These are phyloP conservation scores for Caenorhabditis remanei DNA, from an alignment of 1,140 invertebrate genomes.

Conservation along the genomic window DNA sequence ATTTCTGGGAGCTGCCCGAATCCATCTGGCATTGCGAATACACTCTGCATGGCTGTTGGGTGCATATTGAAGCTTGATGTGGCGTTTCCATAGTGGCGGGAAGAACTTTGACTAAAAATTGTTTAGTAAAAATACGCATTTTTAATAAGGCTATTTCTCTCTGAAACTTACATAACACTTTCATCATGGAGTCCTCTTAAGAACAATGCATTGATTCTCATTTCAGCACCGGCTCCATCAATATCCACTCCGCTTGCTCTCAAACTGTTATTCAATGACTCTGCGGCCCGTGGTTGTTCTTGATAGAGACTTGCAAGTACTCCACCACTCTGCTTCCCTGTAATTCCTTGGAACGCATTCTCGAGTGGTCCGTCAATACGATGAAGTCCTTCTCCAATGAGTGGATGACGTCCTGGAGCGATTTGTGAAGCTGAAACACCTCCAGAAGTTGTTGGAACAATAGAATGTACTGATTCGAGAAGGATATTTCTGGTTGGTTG, in stretches of 20 bases:
- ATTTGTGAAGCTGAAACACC: constrained; percentile 19
- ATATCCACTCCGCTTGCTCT: constrained; percentile 53
- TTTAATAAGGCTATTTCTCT: neutral
- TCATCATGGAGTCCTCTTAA: constrained; percentile 60
- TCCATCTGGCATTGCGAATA: constrained; percentile 28
- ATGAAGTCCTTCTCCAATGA: constrained; percentile 47
- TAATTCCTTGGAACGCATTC: constrained; percentile 39
- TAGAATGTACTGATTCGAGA: constrained; percentile 58
- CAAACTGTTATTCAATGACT: constrained; percentile 57
- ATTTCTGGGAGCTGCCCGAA: neutral
- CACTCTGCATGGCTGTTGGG: constrained; percentile 32
- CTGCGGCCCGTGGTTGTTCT: constrained; percentile 7
- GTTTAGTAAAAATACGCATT: neutral
- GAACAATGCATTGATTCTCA: constrained; percentile 54
- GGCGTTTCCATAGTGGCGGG: neutral
- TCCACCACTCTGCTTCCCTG: neutral
- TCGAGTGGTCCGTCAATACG: constrained; percentile 49
- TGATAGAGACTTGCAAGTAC: constrained; percentile 33
- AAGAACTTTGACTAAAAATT: constrained; percentile 15
- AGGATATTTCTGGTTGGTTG: constrained; percentile 30
- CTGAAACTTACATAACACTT: constrained; percentile 30
- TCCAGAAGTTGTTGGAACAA: constrained; percentile 31
- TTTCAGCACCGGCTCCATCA: constrained; percentile 55
- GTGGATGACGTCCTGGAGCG: constrained; percentile 4
- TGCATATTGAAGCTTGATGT: constrained; percentile 43